Evolutionary conservation across 2,888 invertebrate genomes (phyloP).

Genomic region (Archips crataeganus): DNA sequence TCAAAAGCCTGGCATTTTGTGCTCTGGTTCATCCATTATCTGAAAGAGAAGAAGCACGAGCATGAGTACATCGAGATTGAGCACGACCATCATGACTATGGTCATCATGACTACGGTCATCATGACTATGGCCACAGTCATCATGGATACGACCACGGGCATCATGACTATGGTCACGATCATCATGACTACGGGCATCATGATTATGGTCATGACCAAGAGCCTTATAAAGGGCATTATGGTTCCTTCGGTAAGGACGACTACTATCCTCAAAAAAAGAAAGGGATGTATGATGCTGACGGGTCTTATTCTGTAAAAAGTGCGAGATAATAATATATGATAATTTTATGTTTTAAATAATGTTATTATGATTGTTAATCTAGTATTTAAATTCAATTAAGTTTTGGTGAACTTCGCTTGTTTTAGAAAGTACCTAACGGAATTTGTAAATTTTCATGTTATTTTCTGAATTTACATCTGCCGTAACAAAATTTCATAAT

Average conservation of each 20-base stretch:
- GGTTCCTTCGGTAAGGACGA: slow-evolving; percentile 17
- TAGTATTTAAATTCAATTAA: no score
- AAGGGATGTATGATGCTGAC: slow-evolving; percentile 71
- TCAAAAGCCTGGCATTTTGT: slow-evolving; percentile 74
- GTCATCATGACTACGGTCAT: slow-evolving; percentile 32
- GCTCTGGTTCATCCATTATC: slow-evolving; percentile 73
- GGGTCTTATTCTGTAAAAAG: slow-evolving; percentile 73
- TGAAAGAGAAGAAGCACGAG: slow-evolving; percentile 68
- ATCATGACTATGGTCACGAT: slow-evolving; percentile 50
- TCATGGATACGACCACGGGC: slow-evolving; percentile 49
- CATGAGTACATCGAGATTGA: slow-evolving; percentile 65
- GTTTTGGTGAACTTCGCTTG: no score
- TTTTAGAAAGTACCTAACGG: no score
- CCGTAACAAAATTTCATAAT: no score
- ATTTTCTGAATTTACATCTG: no score
- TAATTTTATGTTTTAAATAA: background rate
- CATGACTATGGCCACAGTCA: slow-evolving; percentile 49
- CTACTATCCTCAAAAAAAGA: slow-evolving; percentile 47
- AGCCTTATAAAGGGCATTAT: slow-evolving; percentile 43
- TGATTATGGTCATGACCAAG: slow-evolving; percentile 43
- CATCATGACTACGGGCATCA: slow-evolving; percentile 53
- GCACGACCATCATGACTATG: slow-evolving; percentile 51
- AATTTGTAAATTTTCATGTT: no score
- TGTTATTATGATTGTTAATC: background rate
- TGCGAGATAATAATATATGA: slow-evolving; percentile 28